phyloP scores from a whole-genome alignment of 2,797 vertebrate genomes.

The Myotis daubentonii region DNA sequence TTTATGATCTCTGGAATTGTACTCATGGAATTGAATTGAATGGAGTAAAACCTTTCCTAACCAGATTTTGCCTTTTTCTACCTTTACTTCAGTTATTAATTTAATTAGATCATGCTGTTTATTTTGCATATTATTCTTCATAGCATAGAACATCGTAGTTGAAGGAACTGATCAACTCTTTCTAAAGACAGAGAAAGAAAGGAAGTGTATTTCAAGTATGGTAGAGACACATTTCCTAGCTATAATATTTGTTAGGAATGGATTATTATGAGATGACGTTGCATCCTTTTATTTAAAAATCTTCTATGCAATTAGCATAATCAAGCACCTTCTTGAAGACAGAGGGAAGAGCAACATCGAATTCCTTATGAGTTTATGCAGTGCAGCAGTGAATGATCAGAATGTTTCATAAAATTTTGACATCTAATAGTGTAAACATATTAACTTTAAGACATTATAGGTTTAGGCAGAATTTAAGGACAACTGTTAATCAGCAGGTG shows the following conservation, averaged over 20 bases:
- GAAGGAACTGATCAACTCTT: slow-evolving; percentile 34
- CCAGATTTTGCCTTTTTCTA: slow-evolving; percentile 18
- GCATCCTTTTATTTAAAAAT: slow-evolving; percentile 55
- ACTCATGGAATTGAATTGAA: neutral
- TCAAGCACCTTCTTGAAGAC: slow-evolving; percentile 12
- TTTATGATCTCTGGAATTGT: neutral
- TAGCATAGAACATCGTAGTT: neutral
- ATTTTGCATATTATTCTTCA: slow-evolving; percentile 19
- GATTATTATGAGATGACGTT: neutral
- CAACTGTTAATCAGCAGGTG: slow-evolving; percentile 57
- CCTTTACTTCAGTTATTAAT: slow-evolving; percentile 19
- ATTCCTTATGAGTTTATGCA: neutral
- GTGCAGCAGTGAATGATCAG: neutral
- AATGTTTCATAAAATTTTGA: slow-evolving; percentile 50
- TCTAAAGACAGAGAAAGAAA: slow-evolving; percentile 42
- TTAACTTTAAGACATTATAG: neutral
- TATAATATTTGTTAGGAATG: slow-evolving; percentile 2
- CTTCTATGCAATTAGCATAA: neutral
- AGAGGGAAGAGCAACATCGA: neutral
- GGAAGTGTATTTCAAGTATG: slow-evolving; percentile 2
- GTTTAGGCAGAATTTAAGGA: slow-evolving; percentile 62
- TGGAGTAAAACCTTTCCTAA: slow-evolving; percentile 33
- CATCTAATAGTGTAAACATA: slow-evolving; percentile 37
- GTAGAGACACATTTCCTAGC: slow-evolving; percentile 1
- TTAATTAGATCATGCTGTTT: slow-evolving; percentile 51